Evolutionary conservation across 2,888 invertebrate species (phyloP).

Genomic region (Gnatocerus cornutus): DNA sequence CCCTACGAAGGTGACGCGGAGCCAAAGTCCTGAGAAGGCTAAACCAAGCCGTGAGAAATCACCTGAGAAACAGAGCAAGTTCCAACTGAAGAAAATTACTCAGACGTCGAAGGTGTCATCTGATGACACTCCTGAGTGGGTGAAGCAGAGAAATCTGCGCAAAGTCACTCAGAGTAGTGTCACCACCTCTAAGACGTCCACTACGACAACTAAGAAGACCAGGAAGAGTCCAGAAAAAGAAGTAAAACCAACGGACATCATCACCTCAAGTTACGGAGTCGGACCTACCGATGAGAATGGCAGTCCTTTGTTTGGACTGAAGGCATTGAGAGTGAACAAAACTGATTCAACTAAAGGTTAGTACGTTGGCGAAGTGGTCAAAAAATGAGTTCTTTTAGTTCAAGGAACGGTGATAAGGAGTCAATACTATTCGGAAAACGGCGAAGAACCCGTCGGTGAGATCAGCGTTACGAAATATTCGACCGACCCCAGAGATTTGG

Average conservation of each 20-base stretch:
- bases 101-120: slow-evolving; percentile 68
- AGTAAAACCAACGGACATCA: slow-evolving; percentile 75
- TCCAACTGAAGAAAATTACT: slow-evolving; percentile 64
- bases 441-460: slow-evolving; percentile 79
- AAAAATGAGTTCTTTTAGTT: slow-evolving; percentile 71
- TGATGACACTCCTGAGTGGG: slow-evolving; percentile 77
- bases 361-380: slow-evolving; percentile 29
- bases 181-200: slow-evolving; percentile 51
- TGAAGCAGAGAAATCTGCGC: slow-evolving; percentile 75
- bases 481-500: slow-evolving; percentile 76
- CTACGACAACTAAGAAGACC: slow-evolving; percentile 51
- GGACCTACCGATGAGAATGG: slow-evolving; percentile 89
- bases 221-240: slow-evolving; percentile 69
- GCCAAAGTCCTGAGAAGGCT: slow-evolving; percentile 51
- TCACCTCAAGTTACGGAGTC: slow-evolving; percentile 88
- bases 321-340: slow-evolving; percentile 77
- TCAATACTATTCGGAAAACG: slow-evolving; percentile 81
- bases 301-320: slow-evolving; percentile 84
- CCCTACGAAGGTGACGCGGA: slow-evolving; percentile 40
- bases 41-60: slow-evolving; percentile 18
- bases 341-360: slow-evolving; percentile 79
- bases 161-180: slow-evolving; percentile 70
- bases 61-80: slow-evolving; percentile 19
- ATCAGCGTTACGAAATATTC: slow-evolving; percentile 83
- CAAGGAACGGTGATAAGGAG: slow-evolving; percentile 82